These are phyloP conservation scores for Selene dorsalis DNA, from an alignment of 2,797 vertebrate genomes.

Conservation along the genomic window DNA sequence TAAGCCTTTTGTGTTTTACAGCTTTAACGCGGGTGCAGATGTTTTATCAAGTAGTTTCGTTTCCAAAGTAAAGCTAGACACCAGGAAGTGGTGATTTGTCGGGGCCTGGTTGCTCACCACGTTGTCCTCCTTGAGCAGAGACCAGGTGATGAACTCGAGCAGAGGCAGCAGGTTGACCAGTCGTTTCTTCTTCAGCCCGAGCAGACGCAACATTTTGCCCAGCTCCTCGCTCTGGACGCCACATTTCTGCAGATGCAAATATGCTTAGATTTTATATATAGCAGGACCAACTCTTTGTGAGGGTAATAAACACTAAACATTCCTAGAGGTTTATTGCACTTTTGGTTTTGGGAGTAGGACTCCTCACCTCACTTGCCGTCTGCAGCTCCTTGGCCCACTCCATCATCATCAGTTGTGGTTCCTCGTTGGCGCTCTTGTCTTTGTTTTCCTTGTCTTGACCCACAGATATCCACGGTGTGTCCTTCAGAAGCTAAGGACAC, in stretches of 20 bases:
- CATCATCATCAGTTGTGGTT: slow-evolving; percentile 71
- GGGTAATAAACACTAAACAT: too few species aligned
- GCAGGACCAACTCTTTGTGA: too few species aligned
- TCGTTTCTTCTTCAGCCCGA: slow-evolving; percentile 81
- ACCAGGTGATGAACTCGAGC: slow-evolving; percentile 88
- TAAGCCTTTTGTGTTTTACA: not conserved
- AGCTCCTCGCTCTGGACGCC: slow-evolving; percentile 79
- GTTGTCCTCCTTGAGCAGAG: slow-evolving; percentile 82
- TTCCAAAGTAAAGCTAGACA: not conserved
- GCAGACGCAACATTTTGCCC: slow-evolving; percentile 68
- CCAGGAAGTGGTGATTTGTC: not conserved
- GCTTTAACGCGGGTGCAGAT: not conserved
- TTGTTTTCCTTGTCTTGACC: slow-evolving; percentile 30
- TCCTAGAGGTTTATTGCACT: not conserved
- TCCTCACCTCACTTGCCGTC: slow-evolving; percentile 76
- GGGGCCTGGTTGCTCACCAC: slow-evolving; percentile 66
- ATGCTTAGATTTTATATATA: too few species aligned
- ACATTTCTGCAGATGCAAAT: slow-evolving; percentile 68
- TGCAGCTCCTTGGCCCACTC: slow-evolving; percentile 85
- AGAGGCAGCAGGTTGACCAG: slow-evolving; percentile 80
- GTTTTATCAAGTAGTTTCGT: not conserved
- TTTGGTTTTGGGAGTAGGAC: not conserved
- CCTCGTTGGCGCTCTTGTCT: slow-evolving; percentile 37
- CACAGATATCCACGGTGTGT: slow-evolving; percentile 46
- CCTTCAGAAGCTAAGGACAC: slow-evolving; percentile 66